Percentiles rank a stretch among this genome's conserved stretches.
Conservation (phyloP, 2,113 vertebrate genomes). For the Gambusia affinis region DNA sequence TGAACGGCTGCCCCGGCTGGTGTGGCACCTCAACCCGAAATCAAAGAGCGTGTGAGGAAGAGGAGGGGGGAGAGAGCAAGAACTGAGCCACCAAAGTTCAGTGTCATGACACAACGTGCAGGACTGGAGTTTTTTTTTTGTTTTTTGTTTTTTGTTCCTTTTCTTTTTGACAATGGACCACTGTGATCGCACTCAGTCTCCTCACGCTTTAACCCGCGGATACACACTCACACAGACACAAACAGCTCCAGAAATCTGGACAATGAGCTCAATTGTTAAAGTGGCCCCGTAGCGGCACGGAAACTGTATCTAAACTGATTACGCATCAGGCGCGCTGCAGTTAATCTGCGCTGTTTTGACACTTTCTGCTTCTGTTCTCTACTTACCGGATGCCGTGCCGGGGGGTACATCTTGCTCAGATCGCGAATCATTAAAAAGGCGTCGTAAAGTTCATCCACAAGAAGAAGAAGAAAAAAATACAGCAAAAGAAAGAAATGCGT, state of each 20-base stretch:
- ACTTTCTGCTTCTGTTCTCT: slow-evolving; percentile 6
- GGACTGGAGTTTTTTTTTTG: slow-evolving; percentile 24
- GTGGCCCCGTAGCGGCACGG: slow-evolving; percentile 66
- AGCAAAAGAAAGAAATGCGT: slow-evolving; percentile 7
- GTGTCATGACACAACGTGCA: slow-evolving; percentile 41
- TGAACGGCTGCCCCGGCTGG: slow-evolving; percentile 94
- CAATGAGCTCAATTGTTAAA: slow-evolving; percentile 71
- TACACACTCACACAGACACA: slow-evolving; percentile 42
- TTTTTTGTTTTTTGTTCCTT: background rate
- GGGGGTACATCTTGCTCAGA: slow-evolving; percentile 80
- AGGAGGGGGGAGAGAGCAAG: slow-evolving; percentile 42
- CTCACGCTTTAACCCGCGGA: slow-evolving; percentile 43
- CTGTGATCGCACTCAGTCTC: slow-evolving; percentile 57
- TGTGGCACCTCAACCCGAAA: slow-evolving; percentile 83
- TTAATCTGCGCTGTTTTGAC: slow-evolving; percentile 53
- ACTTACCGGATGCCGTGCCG: slow-evolving; percentile 78
- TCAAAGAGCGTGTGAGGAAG: slow-evolving; percentile 37
- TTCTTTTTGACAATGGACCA: slow-evolving; percentile 53
- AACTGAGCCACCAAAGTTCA: slow-evolving; percentile 65
- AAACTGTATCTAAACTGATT: slow-evolving; percentile 67
- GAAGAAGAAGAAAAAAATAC: slow-evolving; percentile 19
- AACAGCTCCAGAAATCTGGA: slow-evolving; percentile 54
- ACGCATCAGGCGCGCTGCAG: slow-evolving; percentile 60
- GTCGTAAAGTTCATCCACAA: slow-evolving; percentile 63
- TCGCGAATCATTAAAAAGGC: slow-evolving; percentile 76